Base-by-base conservation (phyloP, 2,888 invertebrate genomes). In the Archips xylosteana region DNA sequence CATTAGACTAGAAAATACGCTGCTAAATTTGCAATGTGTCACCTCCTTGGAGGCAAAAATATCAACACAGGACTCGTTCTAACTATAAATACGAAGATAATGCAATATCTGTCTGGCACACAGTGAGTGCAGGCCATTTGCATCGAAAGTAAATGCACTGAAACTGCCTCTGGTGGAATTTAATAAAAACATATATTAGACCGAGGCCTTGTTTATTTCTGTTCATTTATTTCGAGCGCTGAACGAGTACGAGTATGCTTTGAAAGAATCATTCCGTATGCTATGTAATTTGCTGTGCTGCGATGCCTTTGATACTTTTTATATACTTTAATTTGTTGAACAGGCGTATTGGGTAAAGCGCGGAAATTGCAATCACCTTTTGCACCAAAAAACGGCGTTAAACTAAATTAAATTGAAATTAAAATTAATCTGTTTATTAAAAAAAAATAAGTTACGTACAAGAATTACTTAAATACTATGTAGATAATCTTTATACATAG, bases 181-280 rank as follows among this genome's bases (percentile, higher is more conserved):
- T 94, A 92, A 94, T 93, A 94, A 92, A 92, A 94, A 92, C 74
- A 70, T 91, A 92, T 92, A 89, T 91, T 86, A 89, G 84, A 84
- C 79, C 81, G 78, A 78, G 78, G 83, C 84, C 83, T 84, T 85
- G 77, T 80, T 75, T 87, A 86, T 88, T 89, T 89, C 89, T 86
- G 87, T 87, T 88, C 64, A 32, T 70, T 60, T 74, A 70, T 74
- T 74, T 51, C 32, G 15, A 66, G 51, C 49, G 59, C 57, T 36
- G 34, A 63, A 47, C 39, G 39, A 23, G 63, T 54, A 47, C 39
- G 39, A 23, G 63, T 54, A 66, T 63, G 67, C 62, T 47, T 62
- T 36, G 42, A 47, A 59, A 62, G n/a, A 49, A 45, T 54, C 63
- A 39, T 51, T 49, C 64, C 49, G 59, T 59, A 45, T 51, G 12